Evolutionary conservation across 2,888 invertebrate genomes (phyloP).

Genomic region (Hoplodrina ambigua): DNA sequence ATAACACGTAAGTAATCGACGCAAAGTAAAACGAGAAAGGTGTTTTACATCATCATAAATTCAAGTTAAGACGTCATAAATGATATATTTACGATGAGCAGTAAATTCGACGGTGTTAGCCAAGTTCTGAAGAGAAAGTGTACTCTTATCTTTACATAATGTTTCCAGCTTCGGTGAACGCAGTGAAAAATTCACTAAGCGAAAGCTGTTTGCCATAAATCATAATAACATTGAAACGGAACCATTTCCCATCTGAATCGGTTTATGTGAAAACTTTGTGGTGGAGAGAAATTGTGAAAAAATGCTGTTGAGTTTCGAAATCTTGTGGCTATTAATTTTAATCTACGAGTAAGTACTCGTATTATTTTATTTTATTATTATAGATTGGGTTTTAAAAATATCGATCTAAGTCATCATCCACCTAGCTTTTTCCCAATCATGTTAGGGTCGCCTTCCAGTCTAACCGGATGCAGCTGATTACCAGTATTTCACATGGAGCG

Average conservation of each 20-base stretch:
- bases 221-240: constrained; percentile 58
- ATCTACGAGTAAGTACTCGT: not conserved
- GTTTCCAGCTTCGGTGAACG: constrained; percentile 58
- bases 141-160: constrained; percentile 66
- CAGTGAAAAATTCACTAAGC: constrained; percentile 66
- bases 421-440: no score
- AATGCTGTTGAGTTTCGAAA: constrained; percentile 27
- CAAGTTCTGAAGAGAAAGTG: constrained; percentile 52
- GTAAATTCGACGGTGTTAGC: constrained; percentile 48
- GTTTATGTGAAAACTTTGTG: constrained; percentile 55
- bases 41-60: constrained; percentile 57
- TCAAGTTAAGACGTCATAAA: constrained; percentile 48
- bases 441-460: no score
- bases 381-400: not conserved
- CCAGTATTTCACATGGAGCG: no score
- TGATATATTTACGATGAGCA: constrained; percentile 57
- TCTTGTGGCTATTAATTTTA: not conserved
- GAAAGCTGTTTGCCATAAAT: constrained; percentile 68
- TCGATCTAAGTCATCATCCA: no score
- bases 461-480: no score
- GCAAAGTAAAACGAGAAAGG: constrained; percentile 52
- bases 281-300: constrained; percentile 51
- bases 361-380: not conserved
- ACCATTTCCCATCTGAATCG: constrained; percentile 58
- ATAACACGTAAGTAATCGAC: constrained; percentile 44